Conservation (phyloP, 2,797 vertebrate species). For the Diplodus sargus region DNA sequence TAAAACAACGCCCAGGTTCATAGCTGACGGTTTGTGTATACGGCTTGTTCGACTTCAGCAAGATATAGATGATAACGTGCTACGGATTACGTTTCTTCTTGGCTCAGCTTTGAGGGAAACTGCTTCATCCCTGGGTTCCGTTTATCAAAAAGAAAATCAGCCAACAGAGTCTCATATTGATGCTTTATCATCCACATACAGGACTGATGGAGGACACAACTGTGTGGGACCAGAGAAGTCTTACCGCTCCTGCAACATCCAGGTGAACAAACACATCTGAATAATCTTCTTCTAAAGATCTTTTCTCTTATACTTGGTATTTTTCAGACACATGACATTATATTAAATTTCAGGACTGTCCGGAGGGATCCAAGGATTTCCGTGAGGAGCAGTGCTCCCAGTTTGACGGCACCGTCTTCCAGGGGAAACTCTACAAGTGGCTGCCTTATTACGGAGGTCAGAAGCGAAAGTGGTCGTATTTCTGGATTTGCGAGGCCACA, state of each 20-base stretch:
- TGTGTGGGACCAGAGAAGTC: slow-evolving; percentile 91
- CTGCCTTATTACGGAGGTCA: slow-evolving; percentile 95
- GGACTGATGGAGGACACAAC: slow-evolving; percentile 89
- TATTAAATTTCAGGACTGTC: slow-evolving; percentile 88
- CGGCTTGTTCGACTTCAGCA: background rate
- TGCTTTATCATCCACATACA: slow-evolving; percentile 57
- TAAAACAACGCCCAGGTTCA: no score
- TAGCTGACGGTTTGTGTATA: no score
- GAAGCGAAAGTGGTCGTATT: background rate
- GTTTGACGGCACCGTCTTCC: slow-evolving; percentile 91
- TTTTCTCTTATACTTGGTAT: background rate
- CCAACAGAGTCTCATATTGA: background rate
- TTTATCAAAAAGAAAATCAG: background rate
- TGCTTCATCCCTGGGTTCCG: background rate
- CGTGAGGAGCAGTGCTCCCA: slow-evolving; percentile 94
- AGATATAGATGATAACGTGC: background rate
- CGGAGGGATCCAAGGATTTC: slow-evolving; percentile 90
- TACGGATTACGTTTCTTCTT: background rate
- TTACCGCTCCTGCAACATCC: slow-evolving; percentile 89
- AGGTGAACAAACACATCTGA: slow-evolving; percentile 82
- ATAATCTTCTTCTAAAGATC: background rate
- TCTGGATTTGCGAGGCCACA: no score
- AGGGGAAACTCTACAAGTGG: slow-evolving; percentile 93
- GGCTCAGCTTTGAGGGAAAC: background rate
- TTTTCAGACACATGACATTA: background rate